Conservation (phyloP, 2,888 invertebrate genomes). For the Cyclophora punctaria region DNA sequence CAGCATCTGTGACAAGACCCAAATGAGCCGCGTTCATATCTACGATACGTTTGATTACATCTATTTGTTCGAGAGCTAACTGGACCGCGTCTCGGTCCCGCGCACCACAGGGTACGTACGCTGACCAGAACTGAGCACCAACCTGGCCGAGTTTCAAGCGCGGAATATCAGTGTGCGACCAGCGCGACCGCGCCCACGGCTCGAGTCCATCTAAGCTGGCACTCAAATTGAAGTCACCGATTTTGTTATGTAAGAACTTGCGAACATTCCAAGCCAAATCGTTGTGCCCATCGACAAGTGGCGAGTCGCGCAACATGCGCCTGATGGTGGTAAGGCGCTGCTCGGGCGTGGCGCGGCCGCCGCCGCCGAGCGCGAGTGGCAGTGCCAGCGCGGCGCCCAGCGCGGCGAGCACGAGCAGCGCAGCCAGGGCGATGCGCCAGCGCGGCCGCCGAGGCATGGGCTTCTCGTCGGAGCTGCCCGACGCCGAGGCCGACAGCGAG, state of each 20-base stretch:
- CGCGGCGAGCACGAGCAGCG: slow-evolving; percentile 74
- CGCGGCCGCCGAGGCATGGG: slow-evolving; percentile 69
- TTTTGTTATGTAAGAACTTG: slow-evolving; percentile 89
- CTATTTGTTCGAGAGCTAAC: slow-evolving; percentile 89
- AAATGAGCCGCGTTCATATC: slow-evolving; percentile 85
- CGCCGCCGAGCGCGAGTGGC: slow-evolving; percentile 70
- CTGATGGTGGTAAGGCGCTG: slow-evolving; percentile 79
- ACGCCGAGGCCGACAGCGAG: slow-evolving; percentile 65
- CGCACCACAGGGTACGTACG: slow-evolving; percentile 89
- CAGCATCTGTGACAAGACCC: slow-evolving; percentile 80
- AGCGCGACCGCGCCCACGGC: slow-evolving; percentile 89
- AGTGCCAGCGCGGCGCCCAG: slow-evolving; percentile 75
- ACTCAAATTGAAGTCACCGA: slow-evolving; percentile 79
- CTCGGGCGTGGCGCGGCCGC: slow-evolving; percentile 71
- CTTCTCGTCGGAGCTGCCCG: slow-evolving; percentile 70
- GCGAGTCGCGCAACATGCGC: slow-evolving; percentile 79
- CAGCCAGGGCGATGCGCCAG: slow-evolving; percentile 75
- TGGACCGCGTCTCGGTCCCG: slow-evolving; percentile 89
- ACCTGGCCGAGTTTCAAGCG: slow-evolving; percentile 87
- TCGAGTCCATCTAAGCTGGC: slow-evolving; percentile 79
- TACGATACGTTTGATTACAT: slow-evolving; percentile 82
- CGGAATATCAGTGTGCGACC: slow-evolving; percentile 95
- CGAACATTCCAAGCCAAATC: slow-evolving; percentile 93
- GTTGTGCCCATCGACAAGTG: slow-evolving; percentile 87
- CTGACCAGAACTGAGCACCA: slow-evolving; percentile 94